Percentiles rank a stretch among this genome's conserved stretches.
Evolutionary conservation across 2,888 invertebrate species (phyloP).

Genomic region (Cheilosia variabilis): DNA sequence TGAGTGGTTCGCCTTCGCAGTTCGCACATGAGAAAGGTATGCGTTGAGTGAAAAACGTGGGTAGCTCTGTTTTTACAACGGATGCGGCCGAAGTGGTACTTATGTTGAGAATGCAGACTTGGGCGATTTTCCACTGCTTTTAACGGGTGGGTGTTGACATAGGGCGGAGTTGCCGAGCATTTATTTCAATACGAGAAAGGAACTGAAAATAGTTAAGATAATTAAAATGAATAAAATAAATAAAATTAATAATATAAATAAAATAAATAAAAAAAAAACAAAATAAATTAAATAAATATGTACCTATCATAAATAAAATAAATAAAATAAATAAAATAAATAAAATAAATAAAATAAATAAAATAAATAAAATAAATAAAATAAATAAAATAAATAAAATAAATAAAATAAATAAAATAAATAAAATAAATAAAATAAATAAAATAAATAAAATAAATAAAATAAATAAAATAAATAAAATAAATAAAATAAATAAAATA

Average conservation of each 20-base stretch:
- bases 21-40: constrained; percentile 6
- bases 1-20: constrained; percentile 14
- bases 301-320: not conserved
- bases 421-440: not conserved
- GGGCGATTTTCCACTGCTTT: constrained; percentile 25
- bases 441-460: not conserved
- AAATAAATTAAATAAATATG: not conserved
- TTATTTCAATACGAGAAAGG: not conserved
- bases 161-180: constrained; percentile 32
- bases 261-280: constrained; percentile 4
- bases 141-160: not conserved
- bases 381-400: constrained; percentile 1
- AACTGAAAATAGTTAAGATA: not conserved
- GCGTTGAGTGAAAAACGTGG: constrained; percentile 42
- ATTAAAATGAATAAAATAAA: not conserved
- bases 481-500: constrained; percentile 1
- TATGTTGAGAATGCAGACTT: constrained; percentile 39
- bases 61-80: constrained; percentile 18
- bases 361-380: not conserved
- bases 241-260: not conserved
- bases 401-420: not conserved
- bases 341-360: not conserved
- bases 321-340: not conserved
- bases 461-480: not conserved
- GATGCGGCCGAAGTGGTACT: constrained; percentile 37